A percentile compares a stretch with the other conserved stretches of the same genome.
Evolutionary conservation across 2,113 vertebrate species (phyloP).

Genomic region (Phocoena phocoena): DNA sequence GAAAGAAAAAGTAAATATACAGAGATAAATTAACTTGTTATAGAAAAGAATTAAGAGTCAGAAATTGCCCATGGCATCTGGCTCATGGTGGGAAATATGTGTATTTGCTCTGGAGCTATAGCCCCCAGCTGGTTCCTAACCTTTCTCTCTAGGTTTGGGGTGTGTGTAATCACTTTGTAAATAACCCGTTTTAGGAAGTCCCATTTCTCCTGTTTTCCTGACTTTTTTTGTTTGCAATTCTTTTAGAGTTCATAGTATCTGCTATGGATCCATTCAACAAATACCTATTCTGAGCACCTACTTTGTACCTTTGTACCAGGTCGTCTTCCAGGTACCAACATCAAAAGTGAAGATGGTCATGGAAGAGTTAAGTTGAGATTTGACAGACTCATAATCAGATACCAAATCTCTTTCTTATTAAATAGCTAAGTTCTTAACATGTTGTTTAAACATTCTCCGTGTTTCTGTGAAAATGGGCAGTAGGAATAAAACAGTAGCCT

Average conservation of each 20-base stretch:
- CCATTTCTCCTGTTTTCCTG: not conserved
- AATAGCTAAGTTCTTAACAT: not conserved
- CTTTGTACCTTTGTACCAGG: not conserved
- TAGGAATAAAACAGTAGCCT: not conserved
- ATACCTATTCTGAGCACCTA: not conserved
- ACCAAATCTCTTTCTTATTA: not conserved
- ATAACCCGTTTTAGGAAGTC: not conserved
- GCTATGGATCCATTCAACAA: not conserved
- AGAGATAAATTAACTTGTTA: conserved; percentile 37
- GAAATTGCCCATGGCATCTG: not conserved
- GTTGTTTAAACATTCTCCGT: not conserved
- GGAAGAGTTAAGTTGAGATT: not conserved
- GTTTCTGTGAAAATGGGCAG: not conserved
- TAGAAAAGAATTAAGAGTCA: not conserved
- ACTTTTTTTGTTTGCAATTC: not conserved
- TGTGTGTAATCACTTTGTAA: not conserved
- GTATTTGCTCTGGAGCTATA: not conserved
- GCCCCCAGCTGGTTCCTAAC: not conserved
- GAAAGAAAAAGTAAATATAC: conserved; percentile 38
- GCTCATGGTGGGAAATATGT: not conserved
- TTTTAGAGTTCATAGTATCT: not conserved
- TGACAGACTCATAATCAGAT: not conserved
- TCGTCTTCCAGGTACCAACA: not conserved
- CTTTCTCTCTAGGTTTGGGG: not conserved
- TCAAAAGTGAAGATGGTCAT: not conserved